These are phyloP conservation scores for Cyrtonyx montezumae DNA, from an alignment of 2,113 vertebrate species.

Conservation along the genomic window DNA sequence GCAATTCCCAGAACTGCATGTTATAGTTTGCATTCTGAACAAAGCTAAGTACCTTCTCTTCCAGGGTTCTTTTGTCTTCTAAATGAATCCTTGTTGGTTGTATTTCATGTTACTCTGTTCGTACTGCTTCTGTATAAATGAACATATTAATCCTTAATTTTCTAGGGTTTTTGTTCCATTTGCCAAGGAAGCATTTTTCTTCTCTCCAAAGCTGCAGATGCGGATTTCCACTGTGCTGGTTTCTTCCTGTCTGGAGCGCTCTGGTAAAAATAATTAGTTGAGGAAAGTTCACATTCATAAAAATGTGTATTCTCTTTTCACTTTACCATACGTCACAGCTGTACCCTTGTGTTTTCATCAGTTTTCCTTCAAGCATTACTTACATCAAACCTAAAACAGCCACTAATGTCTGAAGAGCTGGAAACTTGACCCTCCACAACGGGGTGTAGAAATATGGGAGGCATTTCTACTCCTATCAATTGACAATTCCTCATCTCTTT, in stretches of 20 bases:
- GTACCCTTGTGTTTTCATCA: neutral
- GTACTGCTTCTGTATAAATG: conserved; percentile 59
- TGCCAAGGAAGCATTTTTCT: conserved; percentile 45
- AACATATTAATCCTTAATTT: conserved; percentile 72
- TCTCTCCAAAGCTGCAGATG: conserved; percentile 50
- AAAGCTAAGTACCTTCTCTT: conserved; percentile 52
- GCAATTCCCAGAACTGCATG: conserved; percentile 42
- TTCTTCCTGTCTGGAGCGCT: conserved; percentile 35
- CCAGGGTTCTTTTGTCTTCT: conserved; percentile 51
- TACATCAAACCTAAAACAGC: neutral
- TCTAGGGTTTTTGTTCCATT: conserved; percentile 43
- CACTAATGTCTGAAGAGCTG: neutral
- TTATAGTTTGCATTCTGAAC: conserved; percentile 41
- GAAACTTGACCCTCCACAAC: neutral
- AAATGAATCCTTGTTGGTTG: conserved; percentile 38
- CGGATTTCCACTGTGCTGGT: conserved; percentile 1
- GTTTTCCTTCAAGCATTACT: neutral
- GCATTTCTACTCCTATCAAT: neutral
- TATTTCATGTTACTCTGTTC: conserved; percentile 32
- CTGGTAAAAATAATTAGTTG: conserved; percentile 34
- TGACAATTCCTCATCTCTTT: neutral
- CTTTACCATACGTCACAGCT: neutral
- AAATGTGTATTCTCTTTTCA: conserved; percentile 5
- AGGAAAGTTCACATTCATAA: conserved; percentile 36
- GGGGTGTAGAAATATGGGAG: neutral